Conservation (phyloP, 2,888 invertebrate genomes). For the Creontiades dilutus region DNA sequence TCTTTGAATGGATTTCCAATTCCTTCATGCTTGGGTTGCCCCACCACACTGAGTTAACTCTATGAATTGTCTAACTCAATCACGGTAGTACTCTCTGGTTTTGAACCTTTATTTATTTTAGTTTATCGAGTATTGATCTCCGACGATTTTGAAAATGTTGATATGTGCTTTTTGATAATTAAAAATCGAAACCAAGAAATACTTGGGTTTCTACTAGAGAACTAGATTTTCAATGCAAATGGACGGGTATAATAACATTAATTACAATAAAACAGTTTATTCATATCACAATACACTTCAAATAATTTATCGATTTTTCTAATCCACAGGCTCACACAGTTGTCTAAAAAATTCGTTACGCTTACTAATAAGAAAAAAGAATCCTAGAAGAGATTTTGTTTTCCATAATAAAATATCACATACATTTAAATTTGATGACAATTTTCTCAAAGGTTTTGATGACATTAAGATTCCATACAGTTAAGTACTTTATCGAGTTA, state of each 20-base stretch:
- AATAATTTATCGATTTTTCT: conserved; percentile 31
- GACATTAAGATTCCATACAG: conserved; percentile 2
- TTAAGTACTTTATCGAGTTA: conserved; percentile 18
- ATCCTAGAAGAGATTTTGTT: neutral
- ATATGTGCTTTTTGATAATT: no score
- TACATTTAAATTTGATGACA: neutral
- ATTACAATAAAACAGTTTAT: conserved; percentile 21
- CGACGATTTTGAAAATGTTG: no score
- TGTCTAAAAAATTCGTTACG: neutral
- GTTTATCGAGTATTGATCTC: no score
- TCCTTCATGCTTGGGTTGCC: no score
- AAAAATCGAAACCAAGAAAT: no score
- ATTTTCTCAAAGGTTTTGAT: neutral
- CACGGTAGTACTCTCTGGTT: no score
- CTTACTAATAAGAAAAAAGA: neutral
- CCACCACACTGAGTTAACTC: no score
- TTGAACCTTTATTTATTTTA: no score
- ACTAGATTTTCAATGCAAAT: no score
- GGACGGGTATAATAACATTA: neutral
- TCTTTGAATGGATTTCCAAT: no score
- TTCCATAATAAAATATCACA: conserved; percentile 20
- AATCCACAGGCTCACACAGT: neutral
- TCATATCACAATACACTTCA: conserved; percentile 5
- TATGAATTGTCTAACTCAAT: no score
- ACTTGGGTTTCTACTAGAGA: no score